Conservation (phyloP, 2,797 vertebrate genomes). For the Crenichthys baileyi region DNA sequence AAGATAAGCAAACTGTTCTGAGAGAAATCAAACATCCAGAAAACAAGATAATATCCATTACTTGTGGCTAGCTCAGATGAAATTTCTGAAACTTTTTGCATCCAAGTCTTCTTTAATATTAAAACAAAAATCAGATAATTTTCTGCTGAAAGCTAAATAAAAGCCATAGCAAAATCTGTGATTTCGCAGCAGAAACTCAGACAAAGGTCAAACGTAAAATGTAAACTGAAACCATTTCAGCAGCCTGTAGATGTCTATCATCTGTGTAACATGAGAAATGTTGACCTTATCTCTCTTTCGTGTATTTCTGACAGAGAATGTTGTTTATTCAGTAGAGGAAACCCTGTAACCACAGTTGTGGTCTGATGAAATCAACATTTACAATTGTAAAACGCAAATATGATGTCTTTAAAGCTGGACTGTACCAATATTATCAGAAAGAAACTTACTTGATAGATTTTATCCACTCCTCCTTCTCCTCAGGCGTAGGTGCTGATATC, state of each 20-base stretch:
- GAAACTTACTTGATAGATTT: constrained; percentile 95
- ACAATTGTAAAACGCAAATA: background rate
- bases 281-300: background rate
- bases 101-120: too few relatives aligned
- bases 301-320: background rate
- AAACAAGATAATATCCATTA: background rate
- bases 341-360: background rate
- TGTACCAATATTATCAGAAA: background rate
- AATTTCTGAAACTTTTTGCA: too few relatives aligned
- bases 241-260: background rate
- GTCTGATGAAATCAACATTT: background rate
- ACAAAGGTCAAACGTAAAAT: background rate
- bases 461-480: constrained; percentile 99
- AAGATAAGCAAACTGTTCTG: background rate
- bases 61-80: too few relatives aligned
- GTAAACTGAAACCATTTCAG: background rate
- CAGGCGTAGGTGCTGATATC: constrained; percentile 95
- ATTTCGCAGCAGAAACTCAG: background rate
- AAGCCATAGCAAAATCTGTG: background rate
- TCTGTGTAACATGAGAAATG: background rate
- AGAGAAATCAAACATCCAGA: background rate
- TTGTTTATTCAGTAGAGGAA: background rate
- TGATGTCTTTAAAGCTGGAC: background rate
- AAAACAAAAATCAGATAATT: too few relatives aligned
- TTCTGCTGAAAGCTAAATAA: background rate